Base-by-base conservation (phyloP, 2,888 invertebrate species). In the Cataglyphis albicans region DNA sequence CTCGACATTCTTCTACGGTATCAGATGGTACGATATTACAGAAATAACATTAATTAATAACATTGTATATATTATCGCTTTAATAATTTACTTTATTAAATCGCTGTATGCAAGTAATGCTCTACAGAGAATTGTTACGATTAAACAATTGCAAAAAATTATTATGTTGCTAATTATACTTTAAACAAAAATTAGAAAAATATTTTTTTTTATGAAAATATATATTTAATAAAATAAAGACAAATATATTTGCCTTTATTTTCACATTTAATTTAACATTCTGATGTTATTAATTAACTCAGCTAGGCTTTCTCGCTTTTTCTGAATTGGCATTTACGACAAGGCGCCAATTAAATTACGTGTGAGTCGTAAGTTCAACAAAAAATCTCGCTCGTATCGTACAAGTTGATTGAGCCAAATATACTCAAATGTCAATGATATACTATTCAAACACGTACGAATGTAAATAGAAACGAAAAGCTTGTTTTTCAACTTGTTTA, bases 271-370 rank as follows among this genome's bases (percentile, higher is more conserved):
- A 41, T 41, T 35, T 64, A 64, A 38, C 21, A 21, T 38, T 38
- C 15, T 7, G 6, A 1, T 12, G 12, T 25, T 25, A 25, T 25
- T 25, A 32, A 32, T 32, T 65, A 76, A 76, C 41, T 76, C 12
- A 18, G 12, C 29, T 41, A 65, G 65, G 65, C 35, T 41, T 52
- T 61, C n/a, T 4, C 15, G 35, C 32, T 32, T 32, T 18, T 57
- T 55, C 74, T 68, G 35, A 44, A 25, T 18, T 48, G n/a, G 18
- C 21, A 78, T 78, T 78, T 44, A 52, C 48, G 48, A 78, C 41
- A 21, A 64, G 29, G 38, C 21, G 65, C 67, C 41, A 70, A 80
- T 83, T 83, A 72, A 25, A 82, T 76, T 67, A 82, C 18, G 32
- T 76, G 76, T 41, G 12, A 32, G 29, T 76, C 21, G 41, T 65